Conservation (phyloP, 2,888 invertebrate species). For the Eilema depressum region DNA sequence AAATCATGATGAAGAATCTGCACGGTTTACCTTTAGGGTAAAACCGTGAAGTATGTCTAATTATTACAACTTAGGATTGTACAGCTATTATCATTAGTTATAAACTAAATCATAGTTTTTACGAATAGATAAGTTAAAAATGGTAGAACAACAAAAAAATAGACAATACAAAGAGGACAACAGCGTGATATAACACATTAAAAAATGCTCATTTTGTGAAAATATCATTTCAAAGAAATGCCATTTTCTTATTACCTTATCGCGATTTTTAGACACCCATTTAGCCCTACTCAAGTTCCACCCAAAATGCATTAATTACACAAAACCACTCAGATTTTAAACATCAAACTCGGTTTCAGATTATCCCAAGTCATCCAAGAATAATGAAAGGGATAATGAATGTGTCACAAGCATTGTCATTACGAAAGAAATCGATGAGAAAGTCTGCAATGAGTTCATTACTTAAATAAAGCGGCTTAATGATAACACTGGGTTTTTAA, state of each 20-base stretch:
- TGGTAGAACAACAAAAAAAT: background rate
- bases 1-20: background rate
- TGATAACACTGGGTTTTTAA: conserved; percentile 32
- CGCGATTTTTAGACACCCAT: background rate
- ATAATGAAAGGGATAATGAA: conserved; percentile 32
- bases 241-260: background rate
- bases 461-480: conserved; percentile 35
- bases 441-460: conserved; percentile 28
- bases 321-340: background rate
- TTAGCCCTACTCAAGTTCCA: background rate
- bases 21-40: too few species aligned
- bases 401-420: conserved; percentile 38
- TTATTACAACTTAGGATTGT: background rate
- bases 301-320: background rate
- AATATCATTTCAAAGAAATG: background rate
- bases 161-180: too few species aligned
- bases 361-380: background rate
- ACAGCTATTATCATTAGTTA: background rate
- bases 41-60: too few species aligned
- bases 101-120: background rate
- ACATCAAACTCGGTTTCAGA: conserved; percentile 1
- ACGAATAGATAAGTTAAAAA: background rate
- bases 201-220: background rate
- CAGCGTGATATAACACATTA: background rate
- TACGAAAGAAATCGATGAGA: conserved; percentile 28